Percentiles rank a stretch among this genome's conserved stretches.
phyloP scores from a whole-genome alignment of 2,888 invertebrate genomes.

The Rhingia campestris region DNA sequence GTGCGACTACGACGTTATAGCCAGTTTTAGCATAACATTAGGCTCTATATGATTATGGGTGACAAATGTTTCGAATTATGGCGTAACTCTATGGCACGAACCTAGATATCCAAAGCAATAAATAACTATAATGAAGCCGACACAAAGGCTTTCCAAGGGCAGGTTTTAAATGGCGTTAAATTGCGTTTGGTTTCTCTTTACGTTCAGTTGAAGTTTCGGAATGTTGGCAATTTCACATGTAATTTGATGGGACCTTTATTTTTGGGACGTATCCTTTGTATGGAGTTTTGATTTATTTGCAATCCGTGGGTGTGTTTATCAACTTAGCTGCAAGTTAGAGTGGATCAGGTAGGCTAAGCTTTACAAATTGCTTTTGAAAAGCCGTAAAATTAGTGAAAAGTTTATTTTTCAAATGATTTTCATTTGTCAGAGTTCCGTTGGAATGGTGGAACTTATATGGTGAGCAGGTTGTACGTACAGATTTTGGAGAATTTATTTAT shows the following conservation, averaged over 20 bases:
- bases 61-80: slow-evolving; percentile 64
- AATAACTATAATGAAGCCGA: slow-evolving; percentile 50
- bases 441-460: too few species aligned
- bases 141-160: slow-evolving; percentile 6
- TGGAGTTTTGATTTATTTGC: too few species aligned
- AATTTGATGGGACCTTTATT: too few species aligned
- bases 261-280: too few species aligned
- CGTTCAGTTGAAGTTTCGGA: not conserved
- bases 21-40: slow-evolving; percentile 40
- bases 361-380: too few species aligned
- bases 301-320: not conserved
- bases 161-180: slow-evolving; percentile 19
- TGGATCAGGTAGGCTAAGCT: not conserved
- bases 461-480: too few species aligned
- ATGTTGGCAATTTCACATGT: too few species aligned
- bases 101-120: slow-evolving; percentile 13
- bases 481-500: too few species aligned
- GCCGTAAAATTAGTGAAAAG: too few species aligned
- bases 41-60: slow-evolving; percentile 43
- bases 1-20: slow-evolving; percentile 17
- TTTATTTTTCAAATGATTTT: too few species aligned
- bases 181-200: not conserved
- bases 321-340: not conserved
- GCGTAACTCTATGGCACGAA: slow-evolving; percentile 9
- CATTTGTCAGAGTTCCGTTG: too few species aligned